phyloP scores from a whole-genome alignment of 2,888 invertebrate species.

The Ophion obscuratus region DNA sequence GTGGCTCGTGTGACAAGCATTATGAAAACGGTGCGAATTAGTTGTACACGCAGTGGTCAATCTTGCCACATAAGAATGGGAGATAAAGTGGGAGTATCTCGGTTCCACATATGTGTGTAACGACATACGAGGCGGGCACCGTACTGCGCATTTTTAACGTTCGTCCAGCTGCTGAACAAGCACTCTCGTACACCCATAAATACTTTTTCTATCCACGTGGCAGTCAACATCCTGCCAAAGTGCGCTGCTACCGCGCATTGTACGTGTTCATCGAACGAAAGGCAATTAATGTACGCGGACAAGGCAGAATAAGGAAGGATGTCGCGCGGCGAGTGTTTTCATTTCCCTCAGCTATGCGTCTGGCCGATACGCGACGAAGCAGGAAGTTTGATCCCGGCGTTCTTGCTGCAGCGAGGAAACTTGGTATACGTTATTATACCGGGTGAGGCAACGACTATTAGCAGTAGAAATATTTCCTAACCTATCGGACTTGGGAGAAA shows the following conservation, averaged over 20 bases:
- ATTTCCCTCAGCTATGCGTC: conserved; percentile 17
- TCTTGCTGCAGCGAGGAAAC: conserved; percentile 21
- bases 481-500: too few species aligned
- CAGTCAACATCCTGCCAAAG: conserved; percentile 28
- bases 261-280: conserved; percentile 33
- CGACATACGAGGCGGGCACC: conserved; percentile 1
- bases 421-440: neutral
- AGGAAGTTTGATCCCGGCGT: conserved; percentile 33
- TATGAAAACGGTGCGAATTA: conserved; percentile 46
- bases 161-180: conserved; percentile 48
- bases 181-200: conserved; percentile 38
- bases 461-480: too few species aligned
- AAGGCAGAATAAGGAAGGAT: neutral
- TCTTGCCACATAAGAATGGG: conserved; percentile 20
- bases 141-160: conserved; percentile 26
- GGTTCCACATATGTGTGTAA: neutral
- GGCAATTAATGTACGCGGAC: neutral
- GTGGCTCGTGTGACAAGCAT: conserved; percentile 55
- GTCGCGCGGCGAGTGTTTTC: neutral
- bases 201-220: conserved; percentile 38
- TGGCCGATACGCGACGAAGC: conserved; percentile 2
- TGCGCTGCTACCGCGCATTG: neutral
- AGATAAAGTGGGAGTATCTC: neutral
- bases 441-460: too few species aligned
- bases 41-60: conserved; percentile 15